Conservation (phyloP, 1,140 invertebrate genomes). For the Proales similis region DNA sequence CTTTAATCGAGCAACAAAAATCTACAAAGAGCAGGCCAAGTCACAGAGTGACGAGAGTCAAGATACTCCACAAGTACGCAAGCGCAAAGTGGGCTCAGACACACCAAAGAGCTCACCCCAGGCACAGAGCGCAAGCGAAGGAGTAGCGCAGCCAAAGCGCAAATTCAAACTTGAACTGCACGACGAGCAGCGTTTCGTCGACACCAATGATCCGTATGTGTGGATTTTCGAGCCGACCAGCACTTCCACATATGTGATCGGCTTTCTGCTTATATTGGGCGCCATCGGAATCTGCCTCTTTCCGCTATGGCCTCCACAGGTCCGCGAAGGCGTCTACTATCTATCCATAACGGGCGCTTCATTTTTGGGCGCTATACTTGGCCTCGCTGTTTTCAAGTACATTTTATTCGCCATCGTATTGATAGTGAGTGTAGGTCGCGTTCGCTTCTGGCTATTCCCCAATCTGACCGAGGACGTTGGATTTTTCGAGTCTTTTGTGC, state of each 20-base stretch:
- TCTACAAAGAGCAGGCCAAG: slow-evolving; percentile 45
- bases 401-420: slow-evolving; percentile 87
- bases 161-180: slow-evolving; percentile 85
- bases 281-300: slow-evolving; percentile 93
- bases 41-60: slow-evolving; percentile 38
- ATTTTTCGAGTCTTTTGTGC: slow-evolving; percentile 96
- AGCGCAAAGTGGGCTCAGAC: slow-evolving; percentile 2
- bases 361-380: slow-evolving; percentile 85
- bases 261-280: slow-evolving; percentile 72
- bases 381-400: slow-evolving; percentile 68
- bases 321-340: slow-evolving; percentile 92
- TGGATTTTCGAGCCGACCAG: slow-evolving; percentile 99
- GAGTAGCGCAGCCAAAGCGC: slow-evolving; percentile 54
- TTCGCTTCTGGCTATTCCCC: slow-evolving; percentile 92
- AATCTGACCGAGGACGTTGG: slow-evolving; percentile 97
- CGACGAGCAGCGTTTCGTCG: slow-evolving; percentile 82
- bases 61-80: slow-evolving; percentile 15
- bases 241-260: slow-evolving; percentile 89
- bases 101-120: not conserved
- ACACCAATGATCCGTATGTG: slow-evolving; percentile 79
- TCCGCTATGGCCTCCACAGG: slow-evolving; percentile 87
- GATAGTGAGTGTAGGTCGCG: slow-evolving; percentile 74
- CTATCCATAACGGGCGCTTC: slow-evolving; percentile 83
- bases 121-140: slow-evolving; percentile 5
- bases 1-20: slow-evolving; percentile 74